These are phyloP conservation scores for Trichomalopsis sarcophagae DNA, from an alignment of 1,140 invertebrate species.

Conservation along the genomic window DNA sequence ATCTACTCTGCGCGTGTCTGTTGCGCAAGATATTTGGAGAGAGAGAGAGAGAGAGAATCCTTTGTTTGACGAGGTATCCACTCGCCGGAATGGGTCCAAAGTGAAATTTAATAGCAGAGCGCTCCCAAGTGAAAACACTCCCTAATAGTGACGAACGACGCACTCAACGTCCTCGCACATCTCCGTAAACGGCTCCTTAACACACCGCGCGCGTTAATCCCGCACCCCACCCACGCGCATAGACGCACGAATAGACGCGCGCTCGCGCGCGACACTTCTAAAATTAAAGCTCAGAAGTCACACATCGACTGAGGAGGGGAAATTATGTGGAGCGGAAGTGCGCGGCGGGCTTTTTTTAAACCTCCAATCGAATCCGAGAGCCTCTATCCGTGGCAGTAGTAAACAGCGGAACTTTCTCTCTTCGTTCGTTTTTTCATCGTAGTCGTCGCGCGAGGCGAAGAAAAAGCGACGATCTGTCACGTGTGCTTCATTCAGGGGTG, in stretches of 20 bases:
- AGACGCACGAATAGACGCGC: background rate
- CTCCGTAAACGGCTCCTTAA: too few species aligned
- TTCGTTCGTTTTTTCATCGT: background rate
- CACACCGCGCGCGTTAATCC: background rate
- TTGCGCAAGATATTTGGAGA: background rate
- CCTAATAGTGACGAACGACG: conserved; percentile 27
- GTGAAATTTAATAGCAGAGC: background rate
- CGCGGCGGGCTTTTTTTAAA: conserved; percentile 24
- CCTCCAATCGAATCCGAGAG: background rate
- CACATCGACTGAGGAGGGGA: background rate
- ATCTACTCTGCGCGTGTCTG: background rate
- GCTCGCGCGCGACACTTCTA: conserved; percentile 24
- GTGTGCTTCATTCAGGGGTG: background rate
- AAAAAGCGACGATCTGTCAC: background rate
- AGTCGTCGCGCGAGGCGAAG: background rate
- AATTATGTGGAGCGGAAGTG: conserved; percentile 20
- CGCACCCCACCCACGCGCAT: background rate
- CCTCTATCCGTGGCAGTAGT: background rate
- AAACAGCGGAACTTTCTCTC: background rate
- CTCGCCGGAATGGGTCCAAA: background rate
- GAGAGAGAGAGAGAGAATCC: too few species aligned
- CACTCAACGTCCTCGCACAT: background rate
- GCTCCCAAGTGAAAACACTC: background rate
- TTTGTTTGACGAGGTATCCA: too few species aligned
- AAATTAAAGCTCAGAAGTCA: conserved; percentile 17